phyloP scores from a whole-genome alignment of 23 tunicate genomes.

The Styela clava region DNA sequence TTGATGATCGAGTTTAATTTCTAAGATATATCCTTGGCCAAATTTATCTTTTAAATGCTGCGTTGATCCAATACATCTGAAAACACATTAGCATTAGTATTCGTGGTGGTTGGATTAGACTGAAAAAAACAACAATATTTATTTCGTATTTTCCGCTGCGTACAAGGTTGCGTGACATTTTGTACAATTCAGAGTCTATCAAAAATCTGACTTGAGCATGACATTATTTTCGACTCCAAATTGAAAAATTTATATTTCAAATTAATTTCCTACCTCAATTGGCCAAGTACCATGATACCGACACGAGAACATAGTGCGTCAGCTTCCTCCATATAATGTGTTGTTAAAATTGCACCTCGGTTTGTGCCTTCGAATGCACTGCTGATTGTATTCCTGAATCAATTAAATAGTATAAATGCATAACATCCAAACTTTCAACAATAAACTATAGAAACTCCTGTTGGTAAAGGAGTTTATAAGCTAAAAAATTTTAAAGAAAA shows the following conservation, averaged over 20 bases:
- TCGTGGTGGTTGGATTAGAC: no score
- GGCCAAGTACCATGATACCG: conserved; percentile 89
- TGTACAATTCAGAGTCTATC: no score
- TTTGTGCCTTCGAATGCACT: conserved; percentile 77
- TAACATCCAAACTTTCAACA: no score
- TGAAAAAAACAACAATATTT: no score
- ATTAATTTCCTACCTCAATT: conserved; percentile 58
- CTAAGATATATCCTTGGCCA: conserved; percentile 92
- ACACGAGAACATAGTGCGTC: conserved; percentile 86
- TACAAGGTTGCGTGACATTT: no score
- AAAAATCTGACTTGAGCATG: no score
- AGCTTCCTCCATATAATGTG: conserved; percentile 98
- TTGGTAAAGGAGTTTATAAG: no score
- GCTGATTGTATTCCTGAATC: conserved; percentile 87
- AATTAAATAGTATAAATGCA: not conserved
- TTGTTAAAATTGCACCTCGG: conserved; percentile 88
- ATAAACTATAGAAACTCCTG: no score
- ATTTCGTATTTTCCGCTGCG: no score
- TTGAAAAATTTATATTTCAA: no score
- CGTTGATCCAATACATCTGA: conserved; percentile 89
- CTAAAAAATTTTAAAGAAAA: no score
- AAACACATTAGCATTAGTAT: not conserved
- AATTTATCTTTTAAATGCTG: conserved; percentile 86
- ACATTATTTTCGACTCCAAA: no score
- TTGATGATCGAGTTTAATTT: conserved; percentile 49